phyloP scores from a whole-genome alignment of 2,113 vertebrate genomes.

The Takifugu bimaculatus region DNA sequence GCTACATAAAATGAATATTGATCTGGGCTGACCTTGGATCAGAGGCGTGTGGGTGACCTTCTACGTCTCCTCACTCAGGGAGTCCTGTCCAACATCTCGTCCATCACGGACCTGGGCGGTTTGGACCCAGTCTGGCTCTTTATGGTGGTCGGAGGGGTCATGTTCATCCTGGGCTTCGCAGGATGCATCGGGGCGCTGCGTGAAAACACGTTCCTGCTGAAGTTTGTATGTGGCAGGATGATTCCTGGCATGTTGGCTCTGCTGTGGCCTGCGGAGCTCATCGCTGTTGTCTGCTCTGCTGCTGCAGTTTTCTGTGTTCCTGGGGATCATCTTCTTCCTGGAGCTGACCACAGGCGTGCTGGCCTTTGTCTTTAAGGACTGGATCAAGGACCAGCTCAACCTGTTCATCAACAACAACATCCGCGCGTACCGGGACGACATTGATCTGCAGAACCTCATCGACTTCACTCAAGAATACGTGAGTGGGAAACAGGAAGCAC shows the following conservation, averaged over 20 bases:
- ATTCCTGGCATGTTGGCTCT: no score
- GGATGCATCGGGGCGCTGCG: constrained; percentile 95
- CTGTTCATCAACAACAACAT: constrained; percentile 99
- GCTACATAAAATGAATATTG: no score
- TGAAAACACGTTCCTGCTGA: constrained; percentile 95
- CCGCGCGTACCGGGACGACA: constrained; percentile 94
- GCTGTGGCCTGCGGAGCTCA: no score
- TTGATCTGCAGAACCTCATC: constrained; percentile 97
- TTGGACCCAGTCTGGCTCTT: constrained; percentile 98
- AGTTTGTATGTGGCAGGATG: constrained; percentile 84
- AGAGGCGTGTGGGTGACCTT: no score
- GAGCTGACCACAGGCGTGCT: constrained; percentile 95
- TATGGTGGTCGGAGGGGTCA: constrained; percentile 94
- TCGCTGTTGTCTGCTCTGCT: constrained; percentile 3
- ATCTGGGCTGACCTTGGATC: no score
- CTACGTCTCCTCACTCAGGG: constrained; percentile 68
- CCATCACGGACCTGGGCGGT: constrained; percentile 94
- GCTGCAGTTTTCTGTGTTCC: constrained; percentile 92
- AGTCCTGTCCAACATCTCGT: constrained; percentile 96
- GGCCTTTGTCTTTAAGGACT: constrained; percentile 99
- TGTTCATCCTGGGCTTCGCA: constrained; percentile 98
- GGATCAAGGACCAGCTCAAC: constrained; percentile 99
- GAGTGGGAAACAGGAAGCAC: constrained; percentile 52
- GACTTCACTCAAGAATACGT: constrained; percentile 99
- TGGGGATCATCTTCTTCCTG: constrained; percentile 99